Evolutionary conservation across 1,140 invertebrate genomes (phyloP).

Genomic region (Radopholus similis): DNA sequence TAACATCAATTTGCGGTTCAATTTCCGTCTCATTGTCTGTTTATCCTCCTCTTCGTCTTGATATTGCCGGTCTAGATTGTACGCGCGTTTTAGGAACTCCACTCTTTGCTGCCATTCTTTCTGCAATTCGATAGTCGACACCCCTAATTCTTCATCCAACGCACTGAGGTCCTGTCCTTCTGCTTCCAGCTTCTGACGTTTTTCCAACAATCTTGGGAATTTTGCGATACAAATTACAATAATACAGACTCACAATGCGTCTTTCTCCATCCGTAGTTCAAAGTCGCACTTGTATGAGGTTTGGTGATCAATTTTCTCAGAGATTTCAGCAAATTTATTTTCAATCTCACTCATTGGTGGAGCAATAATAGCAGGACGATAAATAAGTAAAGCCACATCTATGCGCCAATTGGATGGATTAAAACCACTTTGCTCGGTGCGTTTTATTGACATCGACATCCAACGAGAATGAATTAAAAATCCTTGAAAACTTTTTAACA

Average conservation of each 20-base stretch:
- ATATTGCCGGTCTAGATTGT: conserved; percentile 21
- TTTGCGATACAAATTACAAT: conserved; percentile 5
- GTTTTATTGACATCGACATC: no score
- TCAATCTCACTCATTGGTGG: conserved; percentile 48
- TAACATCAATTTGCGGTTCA: conserved; percentile 46
- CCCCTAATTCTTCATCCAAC: conserved; percentile 50
- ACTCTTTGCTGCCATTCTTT: conserved; percentile 45
- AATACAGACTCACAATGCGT: conserved; percentile 39
- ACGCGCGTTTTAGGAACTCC: conserved; percentile 18
- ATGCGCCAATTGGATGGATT: conserved; percentile 11
- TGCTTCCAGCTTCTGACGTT: conserved; percentile 39
- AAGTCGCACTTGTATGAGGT: conserved; percentile 43
- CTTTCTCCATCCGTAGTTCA: conserved; percentile 44
- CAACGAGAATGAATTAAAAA: no score
- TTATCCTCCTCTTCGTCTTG: conserved; percentile 1
- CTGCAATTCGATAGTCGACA: conserved; percentile 35
- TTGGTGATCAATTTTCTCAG: conserved; percentile 35
- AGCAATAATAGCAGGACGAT: conserved; percentile 42
- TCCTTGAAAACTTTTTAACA: no score
- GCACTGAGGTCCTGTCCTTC: conserved; percentile 57
- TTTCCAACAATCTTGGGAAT: conserved; percentile 43
- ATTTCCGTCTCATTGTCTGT: conserved; percentile 24
- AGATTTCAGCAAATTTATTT: conserved; percentile 22
- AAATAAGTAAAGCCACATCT: conserved; percentile 21
- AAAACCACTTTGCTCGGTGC: neutral